Conservation (phyloP, 2,113 vertebrate genomes). For the Crypturellus undulatus region DNA sequence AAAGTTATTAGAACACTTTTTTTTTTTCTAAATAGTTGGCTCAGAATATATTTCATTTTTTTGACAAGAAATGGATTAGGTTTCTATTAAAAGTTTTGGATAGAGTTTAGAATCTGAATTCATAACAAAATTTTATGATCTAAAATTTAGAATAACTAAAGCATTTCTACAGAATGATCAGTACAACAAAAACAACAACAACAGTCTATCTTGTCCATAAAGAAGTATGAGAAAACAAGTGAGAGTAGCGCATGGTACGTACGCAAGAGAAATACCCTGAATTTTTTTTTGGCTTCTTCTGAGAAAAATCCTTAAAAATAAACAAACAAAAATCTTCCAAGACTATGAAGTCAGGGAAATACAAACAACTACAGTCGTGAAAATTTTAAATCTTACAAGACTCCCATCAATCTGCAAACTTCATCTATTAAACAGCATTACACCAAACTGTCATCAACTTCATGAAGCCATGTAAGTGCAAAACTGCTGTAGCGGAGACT, state of each 20-base stretch:
- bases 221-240: background rate
- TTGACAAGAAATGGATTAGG: background rate
- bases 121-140: background rate
- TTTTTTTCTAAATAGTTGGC: background rate
- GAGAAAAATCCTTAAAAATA: background rate
- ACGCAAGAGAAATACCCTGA: background rate
- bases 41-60: background rate
- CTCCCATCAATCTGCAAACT: background rate
- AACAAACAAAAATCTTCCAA: accelerated
- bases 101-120: background rate
- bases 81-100: background rate
- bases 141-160: background rate
- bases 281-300: background rate
- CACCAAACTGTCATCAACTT: background rate
- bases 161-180: background rate
- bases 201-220: background rate
- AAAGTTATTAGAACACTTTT: background rate
- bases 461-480: background rate
- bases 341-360: background rate
- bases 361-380: too few relatives aligned
- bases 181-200: background rate
- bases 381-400: background rate
- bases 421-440: background rate
- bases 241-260: background rate
- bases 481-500: background rate